These are phyloP conservation scores for Epinephelus malabaricus DNA, from an alignment of 2,797 vertebrate species.

Conservation along the genomic window DNA sequence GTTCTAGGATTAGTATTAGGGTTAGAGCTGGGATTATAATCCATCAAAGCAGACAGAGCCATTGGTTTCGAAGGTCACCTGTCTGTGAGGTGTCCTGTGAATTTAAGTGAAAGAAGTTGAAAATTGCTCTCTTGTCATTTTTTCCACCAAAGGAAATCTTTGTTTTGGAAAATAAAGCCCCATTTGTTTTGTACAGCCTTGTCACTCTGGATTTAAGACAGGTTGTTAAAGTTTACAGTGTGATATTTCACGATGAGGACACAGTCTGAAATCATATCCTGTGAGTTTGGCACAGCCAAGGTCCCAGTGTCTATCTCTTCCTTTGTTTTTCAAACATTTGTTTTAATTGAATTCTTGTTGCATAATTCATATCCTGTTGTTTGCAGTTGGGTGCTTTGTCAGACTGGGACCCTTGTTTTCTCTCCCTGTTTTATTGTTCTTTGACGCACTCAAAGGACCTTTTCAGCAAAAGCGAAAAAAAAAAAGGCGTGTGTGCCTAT, in stretches of 20 bases:
- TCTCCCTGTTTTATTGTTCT: slow-evolving; percentile 85
- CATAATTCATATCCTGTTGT: slow-evolving; percentile 90
- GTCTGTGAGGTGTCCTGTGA: neutral
- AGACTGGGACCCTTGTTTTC: slow-evolving; percentile 78
- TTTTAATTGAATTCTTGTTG: slow-evolving; percentile 87
- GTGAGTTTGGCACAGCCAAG: slow-evolving; percentile 68
- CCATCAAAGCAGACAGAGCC: slow-evolving; percentile 19
- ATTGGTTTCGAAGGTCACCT: slow-evolving; percentile 11
- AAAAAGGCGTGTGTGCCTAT: slow-evolving; percentile 34
- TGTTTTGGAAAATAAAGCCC: neutral
- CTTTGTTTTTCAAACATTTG: slow-evolving; percentile 84
- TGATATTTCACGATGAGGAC: slow-evolving; percentile 65
- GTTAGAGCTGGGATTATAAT: slow-evolving; percentile 44
- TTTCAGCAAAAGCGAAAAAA: slow-evolving; percentile 58
- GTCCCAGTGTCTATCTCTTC: slow-evolving; percentile 78
- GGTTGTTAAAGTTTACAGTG: slow-evolving; percentile 47
- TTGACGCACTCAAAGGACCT: slow-evolving; percentile 80
- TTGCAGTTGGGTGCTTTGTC: slow-evolving; percentile 80
- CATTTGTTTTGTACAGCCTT: neutral
- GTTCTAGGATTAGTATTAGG: slow-evolving; percentile 22
- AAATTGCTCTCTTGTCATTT: neutral
- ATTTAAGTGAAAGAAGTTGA: neutral
- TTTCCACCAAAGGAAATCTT: slow-evolving; percentile 7
- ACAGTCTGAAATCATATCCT: slow-evolving; percentile 79
- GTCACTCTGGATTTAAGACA: slow-evolving; percentile 17